Conservation (phyloP, 2,113 vertebrate species). For the Struthidea cinerea region DNA sequence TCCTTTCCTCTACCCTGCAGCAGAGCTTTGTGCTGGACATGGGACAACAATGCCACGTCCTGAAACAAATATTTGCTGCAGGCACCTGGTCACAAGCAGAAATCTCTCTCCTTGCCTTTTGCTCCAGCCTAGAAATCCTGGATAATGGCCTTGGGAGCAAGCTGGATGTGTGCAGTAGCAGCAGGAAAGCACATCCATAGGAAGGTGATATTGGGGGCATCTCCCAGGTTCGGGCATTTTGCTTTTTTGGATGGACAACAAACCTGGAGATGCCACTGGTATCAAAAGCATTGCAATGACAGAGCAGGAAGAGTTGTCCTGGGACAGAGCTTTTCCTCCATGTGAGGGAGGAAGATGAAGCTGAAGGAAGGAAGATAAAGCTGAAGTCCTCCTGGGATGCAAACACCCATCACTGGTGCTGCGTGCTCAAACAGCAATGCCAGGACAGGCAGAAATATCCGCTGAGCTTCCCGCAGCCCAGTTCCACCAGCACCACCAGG, state of each 20-base stretch:
- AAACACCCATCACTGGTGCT: background rate
- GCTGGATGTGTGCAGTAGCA: background rate
- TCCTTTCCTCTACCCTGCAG: background rate
- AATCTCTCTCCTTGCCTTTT: background rate
- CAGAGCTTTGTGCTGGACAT: background rate
- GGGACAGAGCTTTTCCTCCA: background rate
- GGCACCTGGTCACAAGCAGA: background rate
- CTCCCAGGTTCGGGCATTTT: background rate
- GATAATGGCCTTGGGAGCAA: background rate
- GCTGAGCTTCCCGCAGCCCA: background rate
- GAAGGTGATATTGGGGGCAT: background rate
- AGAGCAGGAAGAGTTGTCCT: background rate
- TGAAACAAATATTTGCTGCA: background rate
- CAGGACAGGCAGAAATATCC: background rate
- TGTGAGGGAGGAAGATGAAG: background rate
- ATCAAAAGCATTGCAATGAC: background rate
- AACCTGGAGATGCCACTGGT: background rate
- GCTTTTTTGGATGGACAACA: background rate
- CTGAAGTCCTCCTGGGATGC: background rate
- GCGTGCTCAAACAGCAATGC: background rate
- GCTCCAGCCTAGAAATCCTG: background rate
- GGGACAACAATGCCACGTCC: accelerated
- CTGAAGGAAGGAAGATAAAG: background rate
- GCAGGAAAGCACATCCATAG: background rate
- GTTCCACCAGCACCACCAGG: background rate